Evolutionary conservation across 1,140 invertebrate genomes (phyloP).

Genomic region (Delia radicum): DNA sequence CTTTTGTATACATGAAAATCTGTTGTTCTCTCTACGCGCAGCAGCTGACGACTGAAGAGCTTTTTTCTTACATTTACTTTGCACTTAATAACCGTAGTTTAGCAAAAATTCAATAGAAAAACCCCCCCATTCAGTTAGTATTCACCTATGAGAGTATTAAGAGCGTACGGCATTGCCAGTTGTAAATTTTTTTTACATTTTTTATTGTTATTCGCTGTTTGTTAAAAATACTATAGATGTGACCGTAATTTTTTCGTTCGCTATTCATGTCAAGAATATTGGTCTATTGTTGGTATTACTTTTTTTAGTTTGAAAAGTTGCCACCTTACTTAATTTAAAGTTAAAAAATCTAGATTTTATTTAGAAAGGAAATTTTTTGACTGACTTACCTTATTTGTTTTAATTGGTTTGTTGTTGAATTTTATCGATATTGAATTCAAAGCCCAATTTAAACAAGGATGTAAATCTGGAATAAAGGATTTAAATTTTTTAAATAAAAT

Average conservation of each 20-base stretch:
- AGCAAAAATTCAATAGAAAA: not conserved
- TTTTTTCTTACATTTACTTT: constrained; percentile 23
- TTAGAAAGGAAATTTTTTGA: not conserved
- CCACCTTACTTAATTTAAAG: not conserved
- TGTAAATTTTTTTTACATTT: not conserved
- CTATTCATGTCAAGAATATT: not conserved
- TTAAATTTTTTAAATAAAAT: too few relatives aligned
- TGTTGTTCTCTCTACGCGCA: constrained; percentile 48
- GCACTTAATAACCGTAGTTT: not conserved
- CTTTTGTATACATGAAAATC: not conserved
- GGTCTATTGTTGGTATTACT: not conserved
- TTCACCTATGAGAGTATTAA: not conserved
- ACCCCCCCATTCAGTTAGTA: not conserved
- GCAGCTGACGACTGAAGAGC: constrained; percentile 48
- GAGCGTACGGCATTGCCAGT: not conserved
- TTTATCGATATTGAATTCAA: not conserved
- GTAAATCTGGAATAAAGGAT: too few relatives aligned
- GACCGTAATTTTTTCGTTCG: not conserved
- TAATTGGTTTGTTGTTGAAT: too few relatives aligned
- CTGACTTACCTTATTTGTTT: not conserved
- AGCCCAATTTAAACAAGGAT: not conserved
- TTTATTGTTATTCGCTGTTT: not conserved
- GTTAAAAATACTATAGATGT: not conserved
- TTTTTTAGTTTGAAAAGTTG: not conserved
- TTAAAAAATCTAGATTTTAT: not conserved